A percentile compares a stretch with the other conserved stretches of the same genome.
Conservation (phyloP, 2,888 invertebrate species). For the Sinelater perroti region DNA sequence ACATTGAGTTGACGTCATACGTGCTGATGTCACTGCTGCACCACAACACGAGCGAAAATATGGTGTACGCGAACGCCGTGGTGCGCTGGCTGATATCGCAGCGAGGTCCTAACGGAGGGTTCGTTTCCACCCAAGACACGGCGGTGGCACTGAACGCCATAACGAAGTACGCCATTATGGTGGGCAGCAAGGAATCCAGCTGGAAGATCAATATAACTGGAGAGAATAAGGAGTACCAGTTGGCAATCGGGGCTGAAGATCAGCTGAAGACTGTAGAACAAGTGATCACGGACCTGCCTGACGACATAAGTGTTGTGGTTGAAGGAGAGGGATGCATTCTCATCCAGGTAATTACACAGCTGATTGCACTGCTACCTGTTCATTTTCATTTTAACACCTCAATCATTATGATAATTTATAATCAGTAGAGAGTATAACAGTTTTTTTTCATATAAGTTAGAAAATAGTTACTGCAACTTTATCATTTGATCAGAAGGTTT, state of each 20-base stretch:
- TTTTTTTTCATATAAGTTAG: too few relatives aligned
- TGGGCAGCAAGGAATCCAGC: conserved; percentile 60
- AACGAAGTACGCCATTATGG: conserved; percentile 64
- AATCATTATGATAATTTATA: too few relatives aligned
- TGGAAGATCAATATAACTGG: conserved; percentile 61
- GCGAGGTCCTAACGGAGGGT: conserved; percentile 74
- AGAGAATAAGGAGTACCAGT: conserved; percentile 57
- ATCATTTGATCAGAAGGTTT: too few relatives aligned
- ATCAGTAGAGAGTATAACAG: too few relatives aligned
- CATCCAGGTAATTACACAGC: conserved; percentile 66
- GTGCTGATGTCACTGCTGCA: conserved; percentile 68
- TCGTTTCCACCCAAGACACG: conserved; percentile 78
- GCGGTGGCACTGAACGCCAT: conserved; percentile 69
- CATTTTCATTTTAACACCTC: too few relatives aligned
- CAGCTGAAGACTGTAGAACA: conserved; percentile 62
- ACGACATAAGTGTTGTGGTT: conserved; percentile 60
- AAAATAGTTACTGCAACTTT: too few relatives aligned
- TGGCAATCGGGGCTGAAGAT: conserved; percentile 61
- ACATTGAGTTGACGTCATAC: conserved; percentile 76
- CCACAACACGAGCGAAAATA: conserved; percentile 62
- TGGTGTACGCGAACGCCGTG: conserved; percentile 67
- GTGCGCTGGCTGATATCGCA: conserved; percentile 78
- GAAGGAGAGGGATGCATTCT: conserved; percentile 67
- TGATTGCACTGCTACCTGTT: too few relatives aligned
- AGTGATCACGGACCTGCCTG: conserved; percentile 60